Conservation (phyloP, 2,888 invertebrate genomes). For the Microplitis deprimator region DNA sequence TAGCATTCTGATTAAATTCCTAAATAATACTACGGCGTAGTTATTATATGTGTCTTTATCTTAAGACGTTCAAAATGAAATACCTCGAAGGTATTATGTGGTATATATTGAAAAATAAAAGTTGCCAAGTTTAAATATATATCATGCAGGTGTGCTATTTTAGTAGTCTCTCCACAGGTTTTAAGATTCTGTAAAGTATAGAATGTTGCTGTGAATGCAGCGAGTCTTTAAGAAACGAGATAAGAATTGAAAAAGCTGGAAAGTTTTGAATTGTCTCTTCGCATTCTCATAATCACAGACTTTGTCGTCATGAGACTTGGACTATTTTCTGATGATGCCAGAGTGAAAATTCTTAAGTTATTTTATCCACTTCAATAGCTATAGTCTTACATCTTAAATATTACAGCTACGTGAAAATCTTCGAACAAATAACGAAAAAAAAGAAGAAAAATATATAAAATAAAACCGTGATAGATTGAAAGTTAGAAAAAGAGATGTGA, state of each 20-base stretch:
- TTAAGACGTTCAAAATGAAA: background rate
- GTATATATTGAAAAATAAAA: background rate
- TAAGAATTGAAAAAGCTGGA: background rate
- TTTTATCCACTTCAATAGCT: background rate
- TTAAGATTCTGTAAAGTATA: background rate
- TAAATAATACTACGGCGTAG: background rate
- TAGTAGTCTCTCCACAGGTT: background rate
- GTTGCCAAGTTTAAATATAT: background rate
- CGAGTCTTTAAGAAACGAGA: background rate
- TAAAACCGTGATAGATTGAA: constrained; percentile 9
- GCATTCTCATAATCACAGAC: background rate
- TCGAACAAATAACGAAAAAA: background rate
- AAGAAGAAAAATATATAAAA: constrained; percentile 10
- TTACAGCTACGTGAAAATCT: background rate
- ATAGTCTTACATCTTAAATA: background rate
- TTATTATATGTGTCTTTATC: background rate
- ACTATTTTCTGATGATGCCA: constrained; percentile 2
- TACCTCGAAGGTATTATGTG: background rate
- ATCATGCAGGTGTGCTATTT: constrained; percentile 11
- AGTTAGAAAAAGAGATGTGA: background rate
- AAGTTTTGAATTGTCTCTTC: background rate
- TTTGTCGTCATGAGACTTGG: background rate
- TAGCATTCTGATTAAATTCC: background rate
- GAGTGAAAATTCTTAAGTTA: background rate
- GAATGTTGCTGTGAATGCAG: background rate